Evolutionary conservation across 2,113 vertebrate species (phyloP).

Genomic region (Scomber japonicus): DNA sequence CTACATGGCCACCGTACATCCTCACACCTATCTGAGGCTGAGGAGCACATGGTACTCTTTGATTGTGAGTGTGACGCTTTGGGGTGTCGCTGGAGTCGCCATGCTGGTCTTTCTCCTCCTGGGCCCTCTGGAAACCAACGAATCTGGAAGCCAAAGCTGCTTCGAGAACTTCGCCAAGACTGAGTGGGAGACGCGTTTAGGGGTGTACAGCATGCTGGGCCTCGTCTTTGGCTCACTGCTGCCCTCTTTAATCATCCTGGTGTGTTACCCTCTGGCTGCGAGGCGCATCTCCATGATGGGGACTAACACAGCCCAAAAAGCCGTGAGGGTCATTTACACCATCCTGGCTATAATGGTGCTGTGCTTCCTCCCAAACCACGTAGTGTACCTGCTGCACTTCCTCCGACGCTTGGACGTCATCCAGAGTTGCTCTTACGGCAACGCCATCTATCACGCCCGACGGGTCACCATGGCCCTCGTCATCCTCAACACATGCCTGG

Average conservation of each 20-base stretch:
- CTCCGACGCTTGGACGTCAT: slow-evolving; percentile 70
- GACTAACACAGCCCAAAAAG: slow-evolving; percentile 73
- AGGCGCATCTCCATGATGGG: slow-evolving; percentile 71
- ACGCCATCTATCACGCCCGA: slow-evolving; percentile 71
- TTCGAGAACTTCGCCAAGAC: slow-evolving; percentile 83
- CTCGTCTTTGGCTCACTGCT: slow-evolving; percentile 83
- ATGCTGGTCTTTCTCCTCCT: slow-evolving; percentile 66
- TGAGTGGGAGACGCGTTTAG: slow-evolving; percentile 74
- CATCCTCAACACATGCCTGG: slow-evolving; percentile 87
- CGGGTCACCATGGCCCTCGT: slow-evolving; percentile 83
- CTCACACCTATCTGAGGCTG: slow-evolving; percentile 81
- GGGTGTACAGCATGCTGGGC: slow-evolving; percentile 65
- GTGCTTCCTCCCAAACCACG: slow-evolving; percentile 86
- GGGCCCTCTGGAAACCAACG: slow-evolving; percentile 65
- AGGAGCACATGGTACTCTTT: slow-evolving; percentile 5
- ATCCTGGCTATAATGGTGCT: slow-evolving; percentile 86
- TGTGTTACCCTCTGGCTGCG: slow-evolving; percentile 83
- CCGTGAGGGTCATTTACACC: slow-evolving; percentile 82
- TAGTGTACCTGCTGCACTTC: slow-evolving; percentile 84
- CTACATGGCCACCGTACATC: slow-evolving; percentile 86
- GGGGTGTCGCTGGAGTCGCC: slow-evolving; percentile 41
- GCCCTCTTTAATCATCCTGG: slow-evolving; percentile 80
- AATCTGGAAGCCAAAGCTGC: slow-evolving; percentile 59
- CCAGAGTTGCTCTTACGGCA: not conserved
- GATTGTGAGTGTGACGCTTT: slow-evolving; percentile 67